Evolutionary conservation across 2,888 invertebrate species (phyloP).

Genomic region (Cerastis leucographa): DNA sequence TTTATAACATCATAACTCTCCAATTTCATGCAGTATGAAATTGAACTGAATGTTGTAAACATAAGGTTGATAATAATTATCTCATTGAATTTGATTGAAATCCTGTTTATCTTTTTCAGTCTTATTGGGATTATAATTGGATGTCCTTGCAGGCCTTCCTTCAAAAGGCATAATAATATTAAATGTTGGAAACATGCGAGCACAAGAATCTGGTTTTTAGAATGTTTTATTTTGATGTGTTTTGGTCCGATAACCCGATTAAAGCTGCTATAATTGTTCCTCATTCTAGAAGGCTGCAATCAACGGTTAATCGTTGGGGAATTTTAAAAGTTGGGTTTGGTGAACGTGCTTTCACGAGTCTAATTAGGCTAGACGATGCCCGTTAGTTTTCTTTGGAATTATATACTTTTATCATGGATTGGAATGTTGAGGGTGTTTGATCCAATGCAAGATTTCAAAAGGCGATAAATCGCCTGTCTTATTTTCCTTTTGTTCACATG

Average conservation of each 20-base stretch:
- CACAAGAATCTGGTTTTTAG: neutral
- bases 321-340: neutral
- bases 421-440: neutral
- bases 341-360: neutral
- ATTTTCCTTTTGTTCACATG: neutral
- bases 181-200: neutral
- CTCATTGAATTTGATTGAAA: slow-evolving; percentile 10
- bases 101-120: neutral
- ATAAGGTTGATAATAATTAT: slow-evolving; percentile 14
- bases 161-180: neutral
- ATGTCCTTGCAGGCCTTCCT: neutral
- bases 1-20: slow-evolving; percentile 3
- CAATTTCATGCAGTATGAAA: neutral
- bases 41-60: neutral
- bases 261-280: slow-evolving; percentile 2
- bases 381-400: neutral
- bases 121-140: slow-evolving; percentile 12
- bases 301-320: neutral
- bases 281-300: neutral
- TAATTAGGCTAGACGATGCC: neutral
- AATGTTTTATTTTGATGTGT: neutral
- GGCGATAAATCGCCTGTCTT: neutral
- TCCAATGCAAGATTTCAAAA: neutral
- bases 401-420: neutral
- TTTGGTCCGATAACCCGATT: slow-evolving; percentile 11